Percentiles rank a stretch among this genome's conserved stretches.
Conservation (phyloP, 2,888 invertebrate species). For the Xylota sylvarum region DNA sequence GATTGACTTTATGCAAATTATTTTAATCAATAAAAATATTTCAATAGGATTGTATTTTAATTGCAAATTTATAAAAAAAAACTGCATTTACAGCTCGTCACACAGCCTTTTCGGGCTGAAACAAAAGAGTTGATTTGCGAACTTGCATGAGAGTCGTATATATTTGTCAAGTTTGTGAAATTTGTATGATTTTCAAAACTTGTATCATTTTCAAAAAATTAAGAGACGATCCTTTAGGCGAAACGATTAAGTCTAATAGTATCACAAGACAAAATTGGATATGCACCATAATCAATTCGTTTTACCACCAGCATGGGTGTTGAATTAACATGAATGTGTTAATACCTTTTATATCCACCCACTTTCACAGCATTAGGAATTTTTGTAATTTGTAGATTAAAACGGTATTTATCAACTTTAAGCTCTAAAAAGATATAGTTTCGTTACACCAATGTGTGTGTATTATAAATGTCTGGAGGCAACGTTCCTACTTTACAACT, state of each 20-base stretch:
- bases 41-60: background rate
- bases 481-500: background rate
- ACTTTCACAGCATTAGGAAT: conserved; percentile 28
- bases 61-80: background rate
- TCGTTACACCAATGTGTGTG: too few relatives aligned
- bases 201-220: background rate
- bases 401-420: too few relatives aligned
- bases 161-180: too few relatives aligned
- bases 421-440: too few relatives aligned
- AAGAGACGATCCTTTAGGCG: background rate
- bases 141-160: too few relatives aligned
- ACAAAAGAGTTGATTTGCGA: conserved; percentile 37
- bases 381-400: conserved; percentile 31
- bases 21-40: background rate
- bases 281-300: background rate
- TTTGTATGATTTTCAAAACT: too few relatives aligned
- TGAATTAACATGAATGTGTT: background rate
- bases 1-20: conserved; percentile 12
- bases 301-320: background rate
- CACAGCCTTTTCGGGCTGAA: background rate
- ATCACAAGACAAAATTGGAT: conserved; percentile 2
- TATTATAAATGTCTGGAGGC: too few relatives aligned
- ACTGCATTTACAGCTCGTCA: too few relatives aligned
- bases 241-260: conserved; percentile 10
- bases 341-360: conserved; percentile 21